Conservation (phyloP, 1,140 invertebrate genomes). For the Nymphalis io region DNA sequence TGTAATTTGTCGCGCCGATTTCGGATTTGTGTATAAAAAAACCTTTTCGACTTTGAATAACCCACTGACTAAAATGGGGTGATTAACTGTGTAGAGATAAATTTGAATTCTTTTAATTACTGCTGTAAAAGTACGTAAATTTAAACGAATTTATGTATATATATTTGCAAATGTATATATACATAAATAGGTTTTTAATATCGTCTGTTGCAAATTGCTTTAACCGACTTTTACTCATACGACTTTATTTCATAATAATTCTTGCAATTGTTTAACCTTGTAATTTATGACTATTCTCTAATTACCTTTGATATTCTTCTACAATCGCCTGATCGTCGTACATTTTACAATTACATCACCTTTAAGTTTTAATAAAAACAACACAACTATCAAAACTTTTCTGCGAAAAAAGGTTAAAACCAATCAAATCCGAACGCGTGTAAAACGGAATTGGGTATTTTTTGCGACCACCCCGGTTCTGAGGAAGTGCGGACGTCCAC, state of each 20-base stretch:
- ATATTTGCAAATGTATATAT: not conserved
- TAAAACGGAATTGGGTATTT: constrained; percentile 38
- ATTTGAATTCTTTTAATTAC: not conserved
- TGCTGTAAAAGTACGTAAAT: not conserved
- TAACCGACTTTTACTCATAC: too few relatives aligned
- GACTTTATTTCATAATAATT: too few relatives aligned
- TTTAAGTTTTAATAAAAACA: not conserved
- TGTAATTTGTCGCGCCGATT: constrained; percentile 60
- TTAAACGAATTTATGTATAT: not conserved
- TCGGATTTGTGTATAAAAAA: constrained; percentile 26
- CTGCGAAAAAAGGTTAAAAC: constrained; percentile 20
- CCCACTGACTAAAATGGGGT: constrained; percentile 2
- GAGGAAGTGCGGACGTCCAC: constrained; percentile 57
- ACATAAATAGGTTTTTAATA: too few relatives aligned
- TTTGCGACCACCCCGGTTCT: constrained; percentile 45
- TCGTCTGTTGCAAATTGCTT: too few relatives aligned
- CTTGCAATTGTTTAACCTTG: not conserved
- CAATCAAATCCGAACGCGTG: constrained; percentile 31
- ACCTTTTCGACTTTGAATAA: constrained; percentile 18
- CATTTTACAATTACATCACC: too few relatives aligned
- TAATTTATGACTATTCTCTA: too few relatives aligned
- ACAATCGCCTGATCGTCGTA: too few relatives aligned
- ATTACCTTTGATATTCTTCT: too few relatives aligned
- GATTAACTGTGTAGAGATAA: not conserved
- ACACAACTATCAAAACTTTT: constrained; percentile 15